phyloP scores from a whole-genome alignment of 2,888 invertebrate genomes.

The Eupithecia dodoneata region DNA sequence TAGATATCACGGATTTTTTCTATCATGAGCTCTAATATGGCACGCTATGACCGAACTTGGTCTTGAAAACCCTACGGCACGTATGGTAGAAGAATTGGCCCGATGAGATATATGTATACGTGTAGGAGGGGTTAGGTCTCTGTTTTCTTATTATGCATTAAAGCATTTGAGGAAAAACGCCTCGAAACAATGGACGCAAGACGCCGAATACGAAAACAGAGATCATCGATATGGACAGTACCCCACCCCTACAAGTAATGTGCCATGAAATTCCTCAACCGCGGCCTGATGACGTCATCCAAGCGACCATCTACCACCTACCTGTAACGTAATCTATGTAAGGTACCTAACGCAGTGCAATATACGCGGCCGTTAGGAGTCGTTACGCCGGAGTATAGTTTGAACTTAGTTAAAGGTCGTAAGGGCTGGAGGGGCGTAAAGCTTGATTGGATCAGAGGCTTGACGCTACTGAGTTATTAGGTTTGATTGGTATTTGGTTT shows the following conservation, averaged over 20 bases:
- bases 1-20: too few relatives aligned
- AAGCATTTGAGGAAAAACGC: too few relatives aligned
- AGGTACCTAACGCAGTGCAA: conserved; percentile 8
- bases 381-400: conserved; percentile 6
- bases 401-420: conserved; percentile 1
- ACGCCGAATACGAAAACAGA: too few relatives aligned
- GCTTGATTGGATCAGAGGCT: background rate
- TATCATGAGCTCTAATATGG: too few relatives aligned
- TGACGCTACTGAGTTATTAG: background rate
- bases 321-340: conserved; percentile 15
- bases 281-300: conserved; percentile 40
- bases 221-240: background rate
- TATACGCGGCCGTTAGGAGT: conserved; percentile 17
- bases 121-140: too few relatives aligned
- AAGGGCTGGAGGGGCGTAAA: background rate
- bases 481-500: background rate
- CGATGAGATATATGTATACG: too few relatives aligned
- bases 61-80: too few relatives aligned
- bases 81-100: too few relatives aligned
- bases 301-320: conserved; percentile 34
- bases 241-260: conserved; percentile 55
- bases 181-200: too few relatives aligned
- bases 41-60: too few relatives aligned
- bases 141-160: too few relatives aligned
- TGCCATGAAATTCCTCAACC: conserved; percentile 46